Base-by-base conservation (phyloP, 1,140 invertebrate species). In the Drosophila pseudoobscura region DNA sequence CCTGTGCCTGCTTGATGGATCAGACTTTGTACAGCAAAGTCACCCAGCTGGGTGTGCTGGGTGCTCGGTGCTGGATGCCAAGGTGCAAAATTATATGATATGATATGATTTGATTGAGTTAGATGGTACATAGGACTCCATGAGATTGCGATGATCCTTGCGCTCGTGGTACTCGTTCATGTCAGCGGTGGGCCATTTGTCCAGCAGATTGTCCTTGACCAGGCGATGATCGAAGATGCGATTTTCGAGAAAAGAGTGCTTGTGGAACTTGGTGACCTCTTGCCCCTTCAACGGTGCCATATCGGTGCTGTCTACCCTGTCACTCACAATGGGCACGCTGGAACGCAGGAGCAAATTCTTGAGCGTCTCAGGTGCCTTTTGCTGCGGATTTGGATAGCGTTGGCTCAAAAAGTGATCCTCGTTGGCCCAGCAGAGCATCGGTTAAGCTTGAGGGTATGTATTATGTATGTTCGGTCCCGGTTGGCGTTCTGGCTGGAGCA, bases 61-160 rank as follows among this genome's bases (percentile, higher is more conserved):
- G 31, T 39, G 24, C 24, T 22, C 2, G 8, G 31, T 39, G 35
- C 35, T 35, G 35, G 13, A 9, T 22, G 29, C 2, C 11, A 24
- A 24, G 41, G 11, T 46, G 45, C 11, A 5, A n/a, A 9, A 17
- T 55, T n/a, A 20, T 24, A 13, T 44, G 17, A 13, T 45, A 5
- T 51, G 26, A 29, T 43, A 51, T 15, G 50, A 35, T 54, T 60
- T 29, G 46, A 64, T 62, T 65, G 31, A 9, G 8, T 31, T 31
- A 0, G 31, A 31, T 31, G 31, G 75, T 91, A 91, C 91, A 89
- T 92, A 91, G 72, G 88, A 91, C 70, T 91, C 91, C 84, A 90
- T 82, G 57, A 92, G 82, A 66, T 92, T 91, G 61, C 91, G 82
- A 61, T 91, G 87, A 69, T 92, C 91, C 72, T 90, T 90, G 72